Conservation (phyloP, 35 echinoderm and acorn worm genomes). For the Heliocidaris erythrogramma region DNA sequence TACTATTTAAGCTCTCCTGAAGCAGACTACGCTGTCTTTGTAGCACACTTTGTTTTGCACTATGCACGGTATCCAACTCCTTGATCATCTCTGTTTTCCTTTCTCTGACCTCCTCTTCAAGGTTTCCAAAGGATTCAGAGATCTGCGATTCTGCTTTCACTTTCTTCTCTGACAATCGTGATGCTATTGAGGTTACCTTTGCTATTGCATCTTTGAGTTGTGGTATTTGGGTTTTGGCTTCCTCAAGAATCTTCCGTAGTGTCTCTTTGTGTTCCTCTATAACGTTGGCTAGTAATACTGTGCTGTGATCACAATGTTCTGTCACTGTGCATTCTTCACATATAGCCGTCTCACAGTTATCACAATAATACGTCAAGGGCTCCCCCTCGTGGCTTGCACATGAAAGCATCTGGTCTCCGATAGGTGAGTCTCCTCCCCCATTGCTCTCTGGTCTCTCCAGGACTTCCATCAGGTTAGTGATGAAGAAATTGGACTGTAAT, state of each 20-base stretch:
- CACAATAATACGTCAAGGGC: constrained; percentile 83
- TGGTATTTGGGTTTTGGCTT: constrained; percentile 89
- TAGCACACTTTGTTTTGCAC: constrained; percentile 79
- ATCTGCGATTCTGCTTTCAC: constrained; percentile 73
- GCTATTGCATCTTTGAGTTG: constrained; percentile 78
- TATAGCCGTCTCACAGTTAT: constrained; percentile 89
- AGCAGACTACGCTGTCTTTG: constrained; percentile 72
- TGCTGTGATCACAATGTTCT: constrained; percentile 88
- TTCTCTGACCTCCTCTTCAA: constrained; percentile 78
- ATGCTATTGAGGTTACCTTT: constrained; percentile 66
- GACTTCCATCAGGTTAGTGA: constrained; percentile 99
- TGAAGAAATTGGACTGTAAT: constrained; percentile 95
- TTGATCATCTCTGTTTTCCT: constrained; percentile 76
- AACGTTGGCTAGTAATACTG: constrained; percentile 75
- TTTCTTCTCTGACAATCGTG: constrained; percentile 73
- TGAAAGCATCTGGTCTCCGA: constrained; percentile 48
- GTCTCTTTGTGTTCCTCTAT: constrained; percentile 95
- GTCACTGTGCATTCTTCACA: constrained; percentile 87
- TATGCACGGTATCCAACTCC: constrained; percentile 78
- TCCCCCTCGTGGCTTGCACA: constrained; percentile 82
- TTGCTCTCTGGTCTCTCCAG: constrained; percentile 93
- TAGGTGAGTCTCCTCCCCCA: constrained; percentile 61
- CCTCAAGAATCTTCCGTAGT: constrained; percentile 71
- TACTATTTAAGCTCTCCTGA: constrained; percentile 73
- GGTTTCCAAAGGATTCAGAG: constrained; percentile 68